Conservation (phyloP, 2,888 invertebrate genomes). For the Octonoba sinensis region DNA sequence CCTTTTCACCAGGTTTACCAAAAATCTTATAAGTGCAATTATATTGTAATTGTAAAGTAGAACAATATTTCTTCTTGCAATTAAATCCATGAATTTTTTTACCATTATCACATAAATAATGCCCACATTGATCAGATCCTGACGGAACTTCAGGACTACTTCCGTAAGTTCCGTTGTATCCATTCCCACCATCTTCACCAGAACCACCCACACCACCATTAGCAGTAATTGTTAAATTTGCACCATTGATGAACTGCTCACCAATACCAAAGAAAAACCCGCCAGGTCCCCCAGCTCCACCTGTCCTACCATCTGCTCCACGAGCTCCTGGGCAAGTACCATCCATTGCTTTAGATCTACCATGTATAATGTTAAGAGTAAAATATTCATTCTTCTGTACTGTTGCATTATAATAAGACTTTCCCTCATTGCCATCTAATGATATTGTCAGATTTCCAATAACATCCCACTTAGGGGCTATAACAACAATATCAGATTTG, state of each 20-base stretch:
- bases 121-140: not conserved
- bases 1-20: not conserved
- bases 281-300: slow-evolving; percentile 4
- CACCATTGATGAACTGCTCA: not conserved
- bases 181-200: slow-evolving; percentile 12
- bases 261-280: slow-evolving; percentile 26
- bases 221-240: slow-evolving; percentile 4
- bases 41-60: not conserved
- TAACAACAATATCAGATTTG: not conserved
- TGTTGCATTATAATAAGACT: too few species aligned
- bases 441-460: not conserved
- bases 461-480: slow-evolving; percentile 26
- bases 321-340: not conserved
- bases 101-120: not conserved
- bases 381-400: too few species aligned
- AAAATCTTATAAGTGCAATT: not conserved
- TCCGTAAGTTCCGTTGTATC: not conserved
- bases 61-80: not conserved
- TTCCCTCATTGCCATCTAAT: too few species aligned
- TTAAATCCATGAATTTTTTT: not conserved
- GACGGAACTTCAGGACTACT: not conserved
- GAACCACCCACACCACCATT: slow-evolving; percentile 13
- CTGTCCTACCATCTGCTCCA: slow-evolving; percentile 4
- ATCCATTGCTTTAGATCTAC: not conserved
- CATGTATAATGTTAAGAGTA: too few species aligned